A percentile compares a stretch with the other conserved stretches of the same genome.
phyloP scores from a whole-genome alignment of 2,797 vertebrate species.

The Cyprinella venusta region DNA sequence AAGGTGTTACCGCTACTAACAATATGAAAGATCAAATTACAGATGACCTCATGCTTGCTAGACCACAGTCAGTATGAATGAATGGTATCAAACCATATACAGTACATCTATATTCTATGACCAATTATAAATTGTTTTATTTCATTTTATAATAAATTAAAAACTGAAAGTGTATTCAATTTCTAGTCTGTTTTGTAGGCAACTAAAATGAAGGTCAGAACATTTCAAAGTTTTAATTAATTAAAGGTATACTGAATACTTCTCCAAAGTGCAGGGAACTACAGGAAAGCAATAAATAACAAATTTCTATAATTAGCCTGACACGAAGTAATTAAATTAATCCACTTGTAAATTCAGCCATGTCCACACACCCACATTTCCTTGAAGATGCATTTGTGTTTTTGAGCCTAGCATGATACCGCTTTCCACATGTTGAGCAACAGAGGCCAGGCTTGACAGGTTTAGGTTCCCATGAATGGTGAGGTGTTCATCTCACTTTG shows the following conservation, averaged over 20 bases:
- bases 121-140: background rate
- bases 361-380: slow-evolving; percentile 37
- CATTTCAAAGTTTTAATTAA: background rate
- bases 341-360: background rate
- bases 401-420: slow-evolving; percentile 1
- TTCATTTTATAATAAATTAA: background rate
- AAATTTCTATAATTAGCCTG: slow-evolving; percentile 15
- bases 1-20: background rate
- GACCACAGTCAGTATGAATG: background rate
- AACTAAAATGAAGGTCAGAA: background rate
- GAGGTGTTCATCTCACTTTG: slow-evolving; percentile 65
- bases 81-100: background rate
- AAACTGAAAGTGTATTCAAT: background rate
- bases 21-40: slow-evolving; percentile 43
- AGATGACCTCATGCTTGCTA: slow-evolving; percentile 18
- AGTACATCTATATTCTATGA: background rate
- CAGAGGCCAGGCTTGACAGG: slow-evolving; percentile 69
- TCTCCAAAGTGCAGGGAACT: background rate
- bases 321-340: slow-evolving; percentile 20
- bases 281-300: background rate
- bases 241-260: background rate
- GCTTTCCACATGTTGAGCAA: slow-evolving; percentile 71
- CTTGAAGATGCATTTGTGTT: slow-evolving; percentile 25
- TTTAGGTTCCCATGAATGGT: slow-evolving; percentile 76
- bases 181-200: background rate